Evolutionary conservation across 2,113 vertebrate species (phyloP).

Genomic region (Clarias gariepinus): DNA sequence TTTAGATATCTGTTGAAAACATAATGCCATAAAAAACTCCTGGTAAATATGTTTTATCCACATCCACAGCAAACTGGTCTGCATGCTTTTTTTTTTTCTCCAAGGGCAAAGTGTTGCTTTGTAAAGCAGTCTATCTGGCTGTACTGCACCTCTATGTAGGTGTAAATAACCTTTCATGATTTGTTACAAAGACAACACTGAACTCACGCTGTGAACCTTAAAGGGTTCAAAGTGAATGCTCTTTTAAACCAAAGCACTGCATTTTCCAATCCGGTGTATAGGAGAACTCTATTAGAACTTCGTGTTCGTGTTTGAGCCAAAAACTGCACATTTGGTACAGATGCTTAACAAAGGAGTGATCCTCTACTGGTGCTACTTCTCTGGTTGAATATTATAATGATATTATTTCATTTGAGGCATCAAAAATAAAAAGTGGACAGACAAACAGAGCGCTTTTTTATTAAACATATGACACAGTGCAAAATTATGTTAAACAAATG

Average conservation of each 20-base stretch:
- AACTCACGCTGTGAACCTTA: constrained; percentile 47
- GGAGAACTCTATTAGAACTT: background rate
- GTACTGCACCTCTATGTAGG: constrained; percentile 50
- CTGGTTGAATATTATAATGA: background rate
- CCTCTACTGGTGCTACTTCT: background rate
- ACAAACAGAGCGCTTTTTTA: background rate
- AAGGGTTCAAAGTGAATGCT: constrained; percentile 31
- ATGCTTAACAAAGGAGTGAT: background rate
- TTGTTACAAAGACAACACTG: constrained; percentile 52
- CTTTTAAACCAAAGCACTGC: constrained; percentile 34
- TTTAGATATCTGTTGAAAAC: background rate
- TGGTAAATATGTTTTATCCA: background rate
- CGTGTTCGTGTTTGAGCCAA: background rate
- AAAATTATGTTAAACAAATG: background rate
- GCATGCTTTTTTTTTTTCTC: background rate
- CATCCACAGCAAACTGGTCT: background rate
- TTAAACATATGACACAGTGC: background rate
- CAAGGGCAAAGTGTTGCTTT: background rate
- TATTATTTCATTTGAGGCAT: background rate
- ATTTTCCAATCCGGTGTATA: background rate
- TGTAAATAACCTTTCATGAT: constrained; percentile 69
- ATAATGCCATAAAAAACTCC: background rate
- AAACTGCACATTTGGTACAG: background rate
- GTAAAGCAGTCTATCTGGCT: constrained; percentile 5
- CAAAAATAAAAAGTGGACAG: background rate